Evolutionary conservation across 2,797 vertebrate species (phyloP), one percentile per base, ranked within the genome.

Genomic region (Lepidocolaptes lacrymiger): DNA sequence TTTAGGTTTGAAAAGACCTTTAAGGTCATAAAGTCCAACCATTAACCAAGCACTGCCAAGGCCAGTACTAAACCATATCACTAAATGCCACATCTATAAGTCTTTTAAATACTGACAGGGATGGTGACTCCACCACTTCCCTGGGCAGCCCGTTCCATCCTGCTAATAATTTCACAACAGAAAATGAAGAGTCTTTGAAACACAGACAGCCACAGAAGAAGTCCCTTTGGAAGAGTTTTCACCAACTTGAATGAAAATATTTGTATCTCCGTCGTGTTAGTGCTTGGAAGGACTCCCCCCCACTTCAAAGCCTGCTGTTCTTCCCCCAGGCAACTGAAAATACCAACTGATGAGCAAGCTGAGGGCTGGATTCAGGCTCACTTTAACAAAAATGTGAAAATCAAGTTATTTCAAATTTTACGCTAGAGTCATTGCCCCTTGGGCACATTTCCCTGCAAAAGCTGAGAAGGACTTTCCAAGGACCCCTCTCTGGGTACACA

Each of bases 61-160:
- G 41, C 23, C 39, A 30, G 20, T 2, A 8, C 20, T 30, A 63
- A 55, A 12, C 48, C 32, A 56, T 44, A 36, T 23, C 68, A 28
- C 17, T 26, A 4, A 3, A 0, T 6, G 6, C 10, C 16, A 10
- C 61, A 37, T 12, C 39, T 24, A 1, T 6, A 6, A 32, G 27
- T 14, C 23, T 30, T 43, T 51, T 39, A 62, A 80, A 56, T 43
- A 20, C 14, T 28, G 14, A 9, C 23, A 37, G 41, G 20, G 8
- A 5, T 30, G 14, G 22, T 44, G 55, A 34, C 30, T 56, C 14
- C 48, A 22, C 7, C 43, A 19, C 56, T 23, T 23, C 43, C 21
- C 15, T 39, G 16, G 21, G n/a, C 49, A 56, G 55, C 28, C 24
- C 12, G 4, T 68, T 74, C 36, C 56, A 84, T 6, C 6, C 13